These are phyloP conservation scores for Chaenocephalus aceratus DNA, from an alignment of 2,113 vertebrate species.

Conservation along the genomic window DNA sequence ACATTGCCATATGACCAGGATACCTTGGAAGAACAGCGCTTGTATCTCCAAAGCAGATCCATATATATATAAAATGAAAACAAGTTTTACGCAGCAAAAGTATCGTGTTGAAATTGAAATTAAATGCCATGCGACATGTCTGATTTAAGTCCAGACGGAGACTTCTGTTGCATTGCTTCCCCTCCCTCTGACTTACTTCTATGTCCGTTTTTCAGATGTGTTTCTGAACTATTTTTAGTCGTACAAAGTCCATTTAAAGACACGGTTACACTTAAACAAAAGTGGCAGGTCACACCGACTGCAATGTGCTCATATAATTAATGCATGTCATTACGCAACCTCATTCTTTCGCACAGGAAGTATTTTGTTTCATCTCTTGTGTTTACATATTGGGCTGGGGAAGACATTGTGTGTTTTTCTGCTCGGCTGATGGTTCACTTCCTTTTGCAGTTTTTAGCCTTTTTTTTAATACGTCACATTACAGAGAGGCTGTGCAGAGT, in stretches of 20 bases:
- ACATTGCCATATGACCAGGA: too few species aligned
- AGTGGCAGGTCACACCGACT: neutral
- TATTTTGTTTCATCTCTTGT: neutral
- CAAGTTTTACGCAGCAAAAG: neutral
- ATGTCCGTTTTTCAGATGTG: too few species aligned
- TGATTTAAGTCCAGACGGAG: neutral
- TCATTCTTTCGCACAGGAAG: neutral
- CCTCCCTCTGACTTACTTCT: too few species aligned
- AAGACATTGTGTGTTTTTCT: too few species aligned
- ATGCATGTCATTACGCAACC: neutral
- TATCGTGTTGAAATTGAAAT: neutral
- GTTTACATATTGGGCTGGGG: too few species aligned
- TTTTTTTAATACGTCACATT: too few species aligned
- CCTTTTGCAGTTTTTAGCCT: too few species aligned
- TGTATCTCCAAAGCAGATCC: too few species aligned
- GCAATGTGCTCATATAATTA: neutral
- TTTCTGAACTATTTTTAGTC: neutral
- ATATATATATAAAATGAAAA: too few species aligned
- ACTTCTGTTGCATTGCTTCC: neutral
- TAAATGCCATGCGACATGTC: neutral
- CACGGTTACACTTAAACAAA: neutral
- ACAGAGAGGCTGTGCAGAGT: too few species aligned
- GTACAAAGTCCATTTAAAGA: neutral
- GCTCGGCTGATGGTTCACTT: too few species aligned
- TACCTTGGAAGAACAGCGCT: too few species aligned